Base-by-base conservation (phyloP, 2,797 vertebrate genomes). In the Scomberomorus guttatus region DNA sequence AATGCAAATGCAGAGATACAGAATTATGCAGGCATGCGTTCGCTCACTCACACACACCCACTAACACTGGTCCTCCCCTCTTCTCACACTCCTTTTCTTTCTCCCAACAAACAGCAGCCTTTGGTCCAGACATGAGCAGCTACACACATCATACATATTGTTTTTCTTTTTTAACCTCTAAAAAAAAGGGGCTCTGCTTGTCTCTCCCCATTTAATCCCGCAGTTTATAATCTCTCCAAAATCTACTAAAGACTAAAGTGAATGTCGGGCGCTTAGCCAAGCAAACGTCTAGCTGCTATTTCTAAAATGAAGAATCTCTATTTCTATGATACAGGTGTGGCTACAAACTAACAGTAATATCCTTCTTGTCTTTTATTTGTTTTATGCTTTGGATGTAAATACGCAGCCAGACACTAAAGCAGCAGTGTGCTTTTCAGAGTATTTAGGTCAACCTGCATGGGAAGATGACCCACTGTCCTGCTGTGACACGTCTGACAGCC, bases 401-500 rank as follows among this genome's bases (percentile, higher is more conserved):
- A 18, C 29, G 54, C 39, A 52, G 58, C 22, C 34, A 22, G 69
- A 67, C 51, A 67, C 24, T 75, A 13, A 39, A 50, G 14, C 72
- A 58, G 20, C 68, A 13, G 22, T 3, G 50, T 27, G 66, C 4
- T 48, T 66, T 37, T 52, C 18, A 3, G 32, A 63, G 80, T 74
- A 90, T 90, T 82, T 82, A 82, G 92, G 90, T 90, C 89, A 85
- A 37, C 24, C 62, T 86, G 79, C n/a, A 42, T 12, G 56, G 27
- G 46, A 46, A 5, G 9, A 72, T 46, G 72, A 59, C 79, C 61
- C 3, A 9, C 73, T 72, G 75, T 68, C 76, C 75, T 5, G n/a
- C 73, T 85, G 74, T 77, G 74, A 58, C 62, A 58, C 7, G 80
- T 65, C 48, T 37, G 34, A 62, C 63, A 11, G 46, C 3, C 57